Evolutionary conservation across 2,888 invertebrate species (phyloP), one percentile per base, ranked within the genome.

Genomic region (Osmoderma eremita): DNA sequence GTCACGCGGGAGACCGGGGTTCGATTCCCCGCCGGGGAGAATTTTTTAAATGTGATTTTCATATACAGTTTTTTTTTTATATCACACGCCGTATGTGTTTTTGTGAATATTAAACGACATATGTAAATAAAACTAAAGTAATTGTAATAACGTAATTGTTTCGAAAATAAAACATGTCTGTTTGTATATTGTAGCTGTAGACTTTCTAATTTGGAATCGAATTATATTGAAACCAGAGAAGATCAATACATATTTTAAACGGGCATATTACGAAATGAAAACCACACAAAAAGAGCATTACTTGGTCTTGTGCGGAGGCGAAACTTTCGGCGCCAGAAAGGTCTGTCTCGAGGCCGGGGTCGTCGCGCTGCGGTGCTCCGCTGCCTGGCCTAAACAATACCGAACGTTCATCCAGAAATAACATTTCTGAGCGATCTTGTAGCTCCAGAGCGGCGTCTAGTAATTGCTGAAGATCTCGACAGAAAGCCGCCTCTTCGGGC

Each of bases 291-390:
- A 18, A 15, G 42, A 22, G 42, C 22, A 45, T 75, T 75, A 90
- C 92, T 84, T 92, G 91, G 81, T 97, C 98, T 78, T 95, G 91
- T 0, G 98, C 98, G 1, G 97, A 98, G 56, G 96, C 95, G 83
- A 97, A 98, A 70, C 97, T 97, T 80, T 98, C 98, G 0, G 94
- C 93, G 13, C 95, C 95, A 73, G 95, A 95, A 70, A 94, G 90
- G 78, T 90, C 89, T 0, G 89, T 76, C 65, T 82, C 76, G 72
- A 83, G 69, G 75, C 83, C 74, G 75, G 80, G 76, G 78, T 80
- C 84, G 79, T 81, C 84, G n/a, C 74, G 73, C 67, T 80, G 83
- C 64, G 83, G 87, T 68, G 85, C 87, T 67, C 88, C 89, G 78
- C 89, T 90, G 78, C 91, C 92, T 69, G 91, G 90, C 65, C 91